phyloP scores from a whole-genome alignment of 2,113 vertebrate species.

The Sturnira hondurensis region DNA sequence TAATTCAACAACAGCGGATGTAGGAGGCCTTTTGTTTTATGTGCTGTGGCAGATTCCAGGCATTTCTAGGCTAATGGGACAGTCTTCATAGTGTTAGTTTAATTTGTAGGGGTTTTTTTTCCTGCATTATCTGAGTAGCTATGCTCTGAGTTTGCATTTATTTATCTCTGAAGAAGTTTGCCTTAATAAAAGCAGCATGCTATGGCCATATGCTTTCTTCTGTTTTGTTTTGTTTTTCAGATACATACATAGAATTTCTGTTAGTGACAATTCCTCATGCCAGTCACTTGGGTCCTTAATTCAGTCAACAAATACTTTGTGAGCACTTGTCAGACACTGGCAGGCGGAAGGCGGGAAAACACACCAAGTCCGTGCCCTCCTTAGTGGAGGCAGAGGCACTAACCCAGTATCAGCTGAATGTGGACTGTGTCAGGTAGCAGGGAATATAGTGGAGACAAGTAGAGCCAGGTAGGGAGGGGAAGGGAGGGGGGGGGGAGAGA shows the following conservation, averaged over 20 bases:
- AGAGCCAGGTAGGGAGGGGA: not conserved
- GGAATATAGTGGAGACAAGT: not conserved
- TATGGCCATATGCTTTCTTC: not conserved
- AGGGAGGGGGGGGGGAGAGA: too few relatives aligned
- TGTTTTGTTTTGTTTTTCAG: not conserved
- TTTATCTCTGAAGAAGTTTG: not conserved
- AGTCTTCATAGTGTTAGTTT: not conserved
- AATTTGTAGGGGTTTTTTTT: not conserved
- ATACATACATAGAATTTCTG: not conserved
- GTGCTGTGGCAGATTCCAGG: not conserved
- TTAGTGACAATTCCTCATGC: not conserved
- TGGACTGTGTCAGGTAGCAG: rapidly evolving
- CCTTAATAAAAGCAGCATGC: not conserved
- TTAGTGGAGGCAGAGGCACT: not conserved
- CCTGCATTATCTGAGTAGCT: not conserved
- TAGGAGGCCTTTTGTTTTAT: not conserved
- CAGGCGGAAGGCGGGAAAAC: not conserved
- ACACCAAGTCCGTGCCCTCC: rapidly evolving
- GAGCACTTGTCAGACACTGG: not conserved
- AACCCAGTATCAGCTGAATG: not conserved
- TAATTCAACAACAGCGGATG: not conserved
- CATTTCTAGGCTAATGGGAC: not conserved
- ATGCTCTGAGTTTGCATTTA: not conserved
- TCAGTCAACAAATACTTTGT: not conserved
- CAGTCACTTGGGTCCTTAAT: not conserved